Evolutionary conservation across 2,888 invertebrate species (phyloP).

Genomic region (Tachystola acroxantha): DNA sequence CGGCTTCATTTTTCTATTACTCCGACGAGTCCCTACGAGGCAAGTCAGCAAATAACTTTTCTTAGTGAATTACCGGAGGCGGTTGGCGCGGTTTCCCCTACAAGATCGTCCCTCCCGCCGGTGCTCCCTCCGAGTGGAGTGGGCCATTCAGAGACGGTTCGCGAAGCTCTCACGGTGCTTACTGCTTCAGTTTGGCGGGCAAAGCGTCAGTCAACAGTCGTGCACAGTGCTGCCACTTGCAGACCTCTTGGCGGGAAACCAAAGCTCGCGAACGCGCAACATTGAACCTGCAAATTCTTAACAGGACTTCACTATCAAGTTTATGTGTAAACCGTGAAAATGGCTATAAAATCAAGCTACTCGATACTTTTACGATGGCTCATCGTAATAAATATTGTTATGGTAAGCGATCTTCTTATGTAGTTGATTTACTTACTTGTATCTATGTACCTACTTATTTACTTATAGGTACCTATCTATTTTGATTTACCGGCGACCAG

Average conservation of each 20-base stretch:
- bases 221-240: constrained; percentile 35
- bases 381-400: constrained; percentile 42
- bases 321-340: constrained; percentile 32
- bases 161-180: constrained; percentile 69
- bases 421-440: constrained; percentile 20
- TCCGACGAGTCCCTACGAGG: constrained; percentile 42
- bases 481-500: too few relatives aligned
- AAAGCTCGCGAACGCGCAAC: constrained; percentile 34
- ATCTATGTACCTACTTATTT: constrained; percentile 3
- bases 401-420: constrained; percentile 62
- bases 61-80: constrained; percentile 75
- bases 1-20: constrained; percentile 56
- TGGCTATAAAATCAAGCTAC: constrained; percentile 23
- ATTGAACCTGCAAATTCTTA: constrained; percentile 18
- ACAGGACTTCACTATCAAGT: constrained; percentile 36
- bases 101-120: constrained; percentile 69
- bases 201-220: constrained; percentile 58
- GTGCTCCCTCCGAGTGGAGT: constrained; percentile 64
- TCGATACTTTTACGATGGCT: constrained; percentile 49
- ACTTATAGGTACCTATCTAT: too few relatives aligned
- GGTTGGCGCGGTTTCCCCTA: constrained; percentile 73
- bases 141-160: constrained; percentile 73
- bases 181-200: constrained; percentile 70
- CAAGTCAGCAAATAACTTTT: constrained; percentile 72
- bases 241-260: constrained; percentile 57